phyloP scores from a whole-genome alignment of 2,113 vertebrate genomes.

The Butorides virescens region DNA sequence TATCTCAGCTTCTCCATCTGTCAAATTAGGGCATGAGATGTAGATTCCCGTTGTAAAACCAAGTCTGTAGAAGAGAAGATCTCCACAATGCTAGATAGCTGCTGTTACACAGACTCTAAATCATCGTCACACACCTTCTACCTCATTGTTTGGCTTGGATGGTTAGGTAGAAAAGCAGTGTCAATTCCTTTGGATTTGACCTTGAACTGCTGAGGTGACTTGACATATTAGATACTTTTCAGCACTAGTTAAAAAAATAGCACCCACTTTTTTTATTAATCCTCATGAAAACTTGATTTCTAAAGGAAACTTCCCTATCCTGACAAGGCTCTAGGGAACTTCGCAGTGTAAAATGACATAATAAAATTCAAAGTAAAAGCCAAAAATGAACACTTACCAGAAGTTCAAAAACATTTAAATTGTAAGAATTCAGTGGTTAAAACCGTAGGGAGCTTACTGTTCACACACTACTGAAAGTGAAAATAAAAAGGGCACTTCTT shows the following conservation, averaged over 20 bases:
- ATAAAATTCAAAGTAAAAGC: constrained; percentile 6
- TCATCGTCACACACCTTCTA: fast-evolving
- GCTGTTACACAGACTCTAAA: neutral
- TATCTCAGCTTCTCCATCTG: neutral
- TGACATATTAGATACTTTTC: neutral
- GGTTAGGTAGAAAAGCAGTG: neutral
- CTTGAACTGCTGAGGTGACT: neutral
- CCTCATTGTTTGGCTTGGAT: neutral
- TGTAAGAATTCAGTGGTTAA: constrained; percentile 4
- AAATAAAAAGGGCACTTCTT: constrained; percentile 36
- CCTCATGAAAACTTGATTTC: neutral
- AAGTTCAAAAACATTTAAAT: constrained; percentile 48
- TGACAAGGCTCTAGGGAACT: neutral
- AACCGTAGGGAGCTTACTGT: constrained; percentile 26
- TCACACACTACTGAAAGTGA: neutral
- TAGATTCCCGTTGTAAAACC: neutral
- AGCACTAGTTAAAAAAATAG: neutral
- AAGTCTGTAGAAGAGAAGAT: neutral
- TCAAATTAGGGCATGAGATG: neutral
- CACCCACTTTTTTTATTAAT: neutral
- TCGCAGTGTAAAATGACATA: neutral
- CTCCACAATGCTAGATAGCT: neutral
- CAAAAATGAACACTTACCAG: constrained; percentile 4
- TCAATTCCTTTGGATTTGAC: neutral
- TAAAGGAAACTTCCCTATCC: neutral